These are phyloP conservation scores for Engraulis encrasicolus DNA, from an alignment of 2,113 vertebrate genomes.

Conservation along the genomic window DNA sequence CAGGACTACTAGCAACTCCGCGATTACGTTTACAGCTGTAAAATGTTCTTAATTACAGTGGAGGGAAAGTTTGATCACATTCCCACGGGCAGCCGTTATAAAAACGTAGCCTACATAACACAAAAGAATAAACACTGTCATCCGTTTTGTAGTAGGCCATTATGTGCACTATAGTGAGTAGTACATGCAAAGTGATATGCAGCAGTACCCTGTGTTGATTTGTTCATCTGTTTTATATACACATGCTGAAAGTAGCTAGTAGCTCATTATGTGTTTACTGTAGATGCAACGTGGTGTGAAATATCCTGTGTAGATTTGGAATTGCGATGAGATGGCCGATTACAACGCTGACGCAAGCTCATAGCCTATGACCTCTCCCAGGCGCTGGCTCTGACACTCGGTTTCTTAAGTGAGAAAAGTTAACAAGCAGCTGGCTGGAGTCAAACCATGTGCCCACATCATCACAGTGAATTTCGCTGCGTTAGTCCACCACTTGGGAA, in stretches of 20 bases:
- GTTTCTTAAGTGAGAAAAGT: not conserved
- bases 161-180: too few relatives aligned
- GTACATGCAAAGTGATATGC: too few relatives aligned
- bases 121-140: not conserved
- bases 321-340: not conserved
- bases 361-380: slow-evolving; percentile 2
- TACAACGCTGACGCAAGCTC: not conserved
- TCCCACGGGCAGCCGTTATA: not conserved
- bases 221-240: too few relatives aligned
- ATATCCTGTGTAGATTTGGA: not conserved
- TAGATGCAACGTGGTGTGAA: not conserved
- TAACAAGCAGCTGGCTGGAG: not conserved
- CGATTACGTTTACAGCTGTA: not conserved
- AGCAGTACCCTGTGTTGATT: too few relatives aligned
- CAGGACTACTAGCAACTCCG: not conserved
- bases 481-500: too few relatives aligned
- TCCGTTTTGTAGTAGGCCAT: not conserved
- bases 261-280: not conserved
- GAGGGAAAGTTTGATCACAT: not conserved
- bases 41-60: not conserved
- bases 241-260: too few relatives aligned
- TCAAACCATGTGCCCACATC: not conserved
- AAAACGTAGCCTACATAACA: too few relatives aligned
- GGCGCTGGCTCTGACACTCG: not conserved
- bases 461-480: too few relatives aligned